phyloP scores from a whole-genome alignment of 2,888 invertebrate genomes.

The Therioaphis trifolii region DNA sequence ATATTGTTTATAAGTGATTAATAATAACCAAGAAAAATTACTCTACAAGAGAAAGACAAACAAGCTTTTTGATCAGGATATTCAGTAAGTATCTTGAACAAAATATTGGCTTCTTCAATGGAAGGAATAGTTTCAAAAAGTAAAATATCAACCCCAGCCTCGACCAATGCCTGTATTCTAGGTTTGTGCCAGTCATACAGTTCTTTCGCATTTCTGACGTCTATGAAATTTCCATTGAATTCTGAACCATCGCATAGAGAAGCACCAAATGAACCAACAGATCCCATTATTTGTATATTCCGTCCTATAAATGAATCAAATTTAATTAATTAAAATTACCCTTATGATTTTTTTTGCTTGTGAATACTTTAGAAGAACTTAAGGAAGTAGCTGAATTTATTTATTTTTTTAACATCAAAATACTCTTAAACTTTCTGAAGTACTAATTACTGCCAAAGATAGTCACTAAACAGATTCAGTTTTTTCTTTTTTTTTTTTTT shows the following conservation, averaged over 20 bases:
- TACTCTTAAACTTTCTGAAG: too few species aligned
- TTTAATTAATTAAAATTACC: too few species aligned
- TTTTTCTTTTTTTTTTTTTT: too few species aligned
- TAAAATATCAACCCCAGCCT: constrained; percentile 85
- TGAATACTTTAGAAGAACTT: too few species aligned
- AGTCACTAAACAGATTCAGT: too few species aligned
- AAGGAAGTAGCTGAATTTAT: too few species aligned
- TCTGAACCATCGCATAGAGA: constrained; percentile 91
- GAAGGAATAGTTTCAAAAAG: constrained; percentile 95
- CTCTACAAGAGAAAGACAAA: constrained; percentile 91
- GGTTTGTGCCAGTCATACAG: constrained; percentile 87
- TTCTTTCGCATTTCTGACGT: constrained; percentile 74
- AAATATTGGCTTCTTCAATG: constrained; percentile 82
- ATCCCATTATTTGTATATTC: constrained; percentile 77
- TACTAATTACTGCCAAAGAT: too few species aligned
- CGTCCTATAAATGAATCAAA: not conserved
- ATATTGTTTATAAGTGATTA: not conserved
- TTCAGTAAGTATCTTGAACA: constrained; percentile 82
- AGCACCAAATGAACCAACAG: constrained; percentile 94
- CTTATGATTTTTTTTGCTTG: too few species aligned
- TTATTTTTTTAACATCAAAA: too few species aligned
- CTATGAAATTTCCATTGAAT: constrained; percentile 87
- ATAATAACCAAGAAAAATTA: constrained; percentile 68
- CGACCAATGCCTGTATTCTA: constrained; percentile 81
- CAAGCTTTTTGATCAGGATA: constrained; percentile 85